These are phyloP conservation scores for Dryobotodes eremita DNA, from an alignment of 2,888 invertebrate genomes.

Conservation along the genomic window DNA sequence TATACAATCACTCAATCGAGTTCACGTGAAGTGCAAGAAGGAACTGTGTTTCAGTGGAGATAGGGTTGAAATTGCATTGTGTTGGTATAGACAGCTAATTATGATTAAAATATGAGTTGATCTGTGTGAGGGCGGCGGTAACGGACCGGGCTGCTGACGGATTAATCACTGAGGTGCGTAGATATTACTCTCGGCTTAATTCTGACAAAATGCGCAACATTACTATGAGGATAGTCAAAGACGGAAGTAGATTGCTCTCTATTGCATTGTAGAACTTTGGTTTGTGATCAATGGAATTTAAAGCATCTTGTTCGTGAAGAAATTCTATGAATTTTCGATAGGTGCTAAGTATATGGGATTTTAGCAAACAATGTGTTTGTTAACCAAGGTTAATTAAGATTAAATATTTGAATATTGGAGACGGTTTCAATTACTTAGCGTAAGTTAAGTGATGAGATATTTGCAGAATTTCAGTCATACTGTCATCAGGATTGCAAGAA, in stretches of 20 bases:
- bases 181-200: slow-evolving; percentile 29
- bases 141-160: slow-evolving; percentile 48
- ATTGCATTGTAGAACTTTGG: not conserved
- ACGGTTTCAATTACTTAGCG: not conserved
- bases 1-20: slow-evolving; percentile 62
- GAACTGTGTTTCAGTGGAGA: not conserved
- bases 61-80: slow-evolving; percentile 48
- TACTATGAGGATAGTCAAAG: not conserved
- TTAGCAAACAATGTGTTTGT: not conserved
- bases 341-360: not conserved
- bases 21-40: slow-evolving; percentile 9
- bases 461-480: not conserved
- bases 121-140: slow-evolving; percentile 52
- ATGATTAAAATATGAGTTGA: slow-evolving; percentile 68
- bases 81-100: slow-evolving; percentile 43
- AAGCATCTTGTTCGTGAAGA: not conserved
- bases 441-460: not conserved
- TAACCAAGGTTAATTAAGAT: not conserved
- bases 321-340: not conserved
- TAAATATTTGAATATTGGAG: not conserved
- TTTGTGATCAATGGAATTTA: not conserved
- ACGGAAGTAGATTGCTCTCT: not conserved
- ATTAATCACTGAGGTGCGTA: slow-evolving; percentile 52
- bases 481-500: not conserved
- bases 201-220: slow-evolving; percentile 21